phyloP scores from a whole-genome alignment of 2,797 vertebrate species.

The Falco biarmicus region DNA sequence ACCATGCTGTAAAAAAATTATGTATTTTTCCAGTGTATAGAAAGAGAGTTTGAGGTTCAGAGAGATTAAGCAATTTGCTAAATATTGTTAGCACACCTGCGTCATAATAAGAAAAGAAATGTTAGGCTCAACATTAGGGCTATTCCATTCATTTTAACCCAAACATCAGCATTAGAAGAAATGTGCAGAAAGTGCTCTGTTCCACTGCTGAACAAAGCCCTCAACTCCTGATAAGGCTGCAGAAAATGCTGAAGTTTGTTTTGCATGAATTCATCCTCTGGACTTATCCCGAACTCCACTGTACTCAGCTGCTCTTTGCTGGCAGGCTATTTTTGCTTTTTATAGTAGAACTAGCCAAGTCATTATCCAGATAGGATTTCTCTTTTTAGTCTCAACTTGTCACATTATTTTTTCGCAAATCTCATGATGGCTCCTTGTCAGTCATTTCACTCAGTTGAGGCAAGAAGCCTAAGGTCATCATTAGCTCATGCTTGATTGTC shows the following conservation, averaged over 20 bases:
- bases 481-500: conserved; percentile 57
- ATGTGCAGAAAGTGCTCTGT: background rate
- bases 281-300: background rate
- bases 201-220: background rate
- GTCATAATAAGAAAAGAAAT: background rate
- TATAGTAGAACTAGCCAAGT: background rate
- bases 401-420: background rate
- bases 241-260: background rate
- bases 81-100: background rate
- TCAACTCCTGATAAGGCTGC: background rate
- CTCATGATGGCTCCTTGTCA: conserved; percentile 50
- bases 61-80: background rate
- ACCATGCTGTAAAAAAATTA: background rate
- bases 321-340: conserved; percentile 15
- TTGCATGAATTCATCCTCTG: background rate
- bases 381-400: conserved; percentile 53
- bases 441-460: background rate
- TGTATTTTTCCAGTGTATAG: background rate
- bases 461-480: conserved; percentile 56
- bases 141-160: background rate
- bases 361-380: conserved; percentile 54
- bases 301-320: background rate
- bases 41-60: background rate
- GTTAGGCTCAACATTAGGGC: background rate
- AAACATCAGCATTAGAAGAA: background rate